Percentiles rank a stretch among this genome's conserved stretches.
Evolutionary conservation across 1,140 invertebrate species (phyloP).

Genomic region (Riptortus pedestris): DNA sequence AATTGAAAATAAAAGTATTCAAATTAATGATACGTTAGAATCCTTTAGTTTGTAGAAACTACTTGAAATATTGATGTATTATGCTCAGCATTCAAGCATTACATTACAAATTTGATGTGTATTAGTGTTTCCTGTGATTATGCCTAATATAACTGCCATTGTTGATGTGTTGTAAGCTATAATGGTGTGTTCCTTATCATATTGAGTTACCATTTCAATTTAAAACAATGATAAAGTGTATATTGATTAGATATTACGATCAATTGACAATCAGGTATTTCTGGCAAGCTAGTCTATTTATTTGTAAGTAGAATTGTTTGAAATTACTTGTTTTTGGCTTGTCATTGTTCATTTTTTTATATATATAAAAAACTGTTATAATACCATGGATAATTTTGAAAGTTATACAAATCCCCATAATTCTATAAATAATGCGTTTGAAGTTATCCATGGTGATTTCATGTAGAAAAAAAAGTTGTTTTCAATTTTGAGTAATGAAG

Average conservation of each 20-base stretch:
- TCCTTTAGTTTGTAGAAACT: no score
- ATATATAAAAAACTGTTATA: background rate
- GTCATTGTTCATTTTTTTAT: background rate
- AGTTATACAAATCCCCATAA: background rate
- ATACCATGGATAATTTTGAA: background rate
- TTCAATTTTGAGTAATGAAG: background rate
- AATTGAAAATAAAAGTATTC: no score
- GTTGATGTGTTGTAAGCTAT: slow-evolving; percentile 5
- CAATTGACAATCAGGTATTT: slow-evolving; percentile 10
- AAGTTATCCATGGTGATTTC: background rate
- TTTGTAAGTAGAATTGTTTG: background rate
- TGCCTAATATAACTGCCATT: slow-evolving; percentile 11
- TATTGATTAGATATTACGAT: background rate
- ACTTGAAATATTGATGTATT: no score
- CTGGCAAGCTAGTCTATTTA: background rate
- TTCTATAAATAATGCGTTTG: background rate
- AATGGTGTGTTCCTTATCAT: slow-evolving; percentile 1
- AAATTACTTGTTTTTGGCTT: background rate
- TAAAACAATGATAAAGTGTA: background rate
- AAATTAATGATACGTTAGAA: no score
- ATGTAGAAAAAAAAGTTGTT: background rate
- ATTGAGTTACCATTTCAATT: background rate
- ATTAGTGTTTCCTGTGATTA: slow-evolving; percentile 1
- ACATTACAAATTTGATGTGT: background rate
- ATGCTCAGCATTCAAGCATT: background rate